These are phyloP conservation scores for Caerostris extrusa DNA, from an alignment of 1,140 invertebrate species.

Conservation along the genomic window DNA sequence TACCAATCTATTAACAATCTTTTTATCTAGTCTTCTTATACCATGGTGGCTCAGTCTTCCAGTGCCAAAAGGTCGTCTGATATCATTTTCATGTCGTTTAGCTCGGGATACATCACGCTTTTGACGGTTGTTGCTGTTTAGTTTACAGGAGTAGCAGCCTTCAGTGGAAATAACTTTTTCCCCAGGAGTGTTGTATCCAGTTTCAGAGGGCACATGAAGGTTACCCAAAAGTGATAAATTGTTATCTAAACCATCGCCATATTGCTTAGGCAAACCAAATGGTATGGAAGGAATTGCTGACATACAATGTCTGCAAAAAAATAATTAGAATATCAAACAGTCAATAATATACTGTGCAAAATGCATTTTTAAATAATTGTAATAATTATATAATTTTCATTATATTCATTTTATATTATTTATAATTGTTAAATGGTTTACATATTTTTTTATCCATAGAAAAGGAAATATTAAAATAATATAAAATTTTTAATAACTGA, in stretches of 20 bases:
- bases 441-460: no score
- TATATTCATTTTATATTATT: no score
- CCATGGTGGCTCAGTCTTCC: background rate
- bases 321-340: background rate
- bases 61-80: background rate
- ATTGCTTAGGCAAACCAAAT: conserved; percentile 28
- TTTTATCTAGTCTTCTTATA: conserved; percentile 61
- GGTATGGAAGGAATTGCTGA: conserved; percentile 86
- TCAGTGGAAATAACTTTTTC: conserved; percentile 91
- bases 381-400: no score
- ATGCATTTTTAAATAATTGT: no score
- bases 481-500: no score
- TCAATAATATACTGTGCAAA: no score
- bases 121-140: conserved; percentile 81
- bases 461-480: no score
- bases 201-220: conserved; percentile 78
- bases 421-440: no score
- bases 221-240: conserved; percentile 40
- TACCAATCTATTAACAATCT: conserved; percentile 64
- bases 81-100: background rate
- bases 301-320: conserved; percentile 87
- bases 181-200: conserved; percentile 83
- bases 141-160: conserved; percentile 94
- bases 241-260: conserved; percentile 40
- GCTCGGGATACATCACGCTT: conserved; percentile 9